Base-by-base conservation (phyloP, 2,797 vertebrate species). In the Pipistrellus pygmaeus region DNA sequence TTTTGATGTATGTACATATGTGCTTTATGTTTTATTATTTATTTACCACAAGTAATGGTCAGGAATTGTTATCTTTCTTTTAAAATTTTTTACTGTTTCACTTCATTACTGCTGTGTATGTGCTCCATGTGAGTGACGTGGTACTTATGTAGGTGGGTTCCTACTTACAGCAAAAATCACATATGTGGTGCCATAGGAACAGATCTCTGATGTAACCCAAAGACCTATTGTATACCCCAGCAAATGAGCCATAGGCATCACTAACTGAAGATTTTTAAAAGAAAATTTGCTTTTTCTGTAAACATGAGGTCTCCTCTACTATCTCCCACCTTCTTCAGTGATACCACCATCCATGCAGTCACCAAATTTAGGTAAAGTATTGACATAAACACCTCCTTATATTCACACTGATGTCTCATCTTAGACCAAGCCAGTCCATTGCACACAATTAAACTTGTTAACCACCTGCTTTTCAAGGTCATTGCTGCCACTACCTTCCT, bases 131-230 rank as follows among this genome's bases (percentile, higher is more conserved):
- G 60, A 62, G 60, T 62, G 27, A 62, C 1, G 2, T 30, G 12
- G 12, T 60, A 11, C 25, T 13, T 60, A 60, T 27, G 57, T 60
- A 60, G 57, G 25, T 60, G 5, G 25, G 57, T 60, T 62, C 60
- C 0, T 1, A 62, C 27, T 62, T 62, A 62, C 0, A 1, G 27
- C 27, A 30, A 62, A 62, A 62, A 14, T 62, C 60, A 30, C 2
- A 0, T 62, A 62, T 1, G 0, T 62, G 2, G 2, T 14, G 2
- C 60, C 5, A 0, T 62, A 62, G 25, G 27, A 30, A 30, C 0
- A 2, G 5, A 62, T 62, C 27, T 62, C 27, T 1, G 23, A 62
- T 0, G 60, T 15, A 62, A 62, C 60, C 60, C 2, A 2, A 62
- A 2, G 11, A 62, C 60, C 60, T 62, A 62, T 5, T 53, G 62